phyloP scores from a whole-genome alignment of 2,797 vertebrate species.

The Pseudotriccus pelzelni region DNA sequence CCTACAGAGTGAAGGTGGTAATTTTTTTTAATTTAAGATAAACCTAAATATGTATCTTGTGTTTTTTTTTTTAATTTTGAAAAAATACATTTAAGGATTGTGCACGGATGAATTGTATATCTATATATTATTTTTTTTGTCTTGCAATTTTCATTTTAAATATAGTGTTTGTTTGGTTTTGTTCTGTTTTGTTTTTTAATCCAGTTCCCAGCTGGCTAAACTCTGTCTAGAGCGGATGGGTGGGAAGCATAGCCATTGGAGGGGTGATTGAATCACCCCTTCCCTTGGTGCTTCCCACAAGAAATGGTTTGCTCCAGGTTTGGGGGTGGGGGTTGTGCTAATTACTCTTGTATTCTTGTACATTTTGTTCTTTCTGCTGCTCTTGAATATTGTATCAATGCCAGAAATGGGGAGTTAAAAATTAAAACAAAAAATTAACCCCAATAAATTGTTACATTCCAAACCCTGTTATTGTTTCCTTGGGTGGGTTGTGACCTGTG shows the following conservation, averaged over 20 bases:
- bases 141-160: slow-evolving; percentile 76
- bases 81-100: slow-evolving; percentile 74
- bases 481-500: background rate
- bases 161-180: slow-evolving; percentile 71
- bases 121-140: slow-evolving; percentile 69
- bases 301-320: slow-evolving; percentile 67
- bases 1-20: slow-evolving; percentile 48
- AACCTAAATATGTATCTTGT: slow-evolving; percentile 79
- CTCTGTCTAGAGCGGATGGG: slow-evolving; percentile 66
- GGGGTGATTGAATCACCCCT: slow-evolving; percentile 29
- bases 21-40: slow-evolving; percentile 77
- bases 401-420: slow-evolving; percentile 78
- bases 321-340: slow-evolving; percentile 73
- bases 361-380: slow-evolving; percentile 81
- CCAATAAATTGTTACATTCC: slow-evolving; percentile 85
- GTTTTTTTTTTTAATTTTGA: slow-evolving; percentile 69
- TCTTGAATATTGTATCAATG: slow-evolving; percentile 82
- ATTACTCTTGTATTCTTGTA: slow-evolving; percentile 78
- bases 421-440: slow-evolving; percentile 48
- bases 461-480: background rate
- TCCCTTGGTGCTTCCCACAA: background rate
- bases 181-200: slow-evolving; percentile 56
- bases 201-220: slow-evolving; percentile 82
- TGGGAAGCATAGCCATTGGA: background rate
- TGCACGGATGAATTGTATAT: slow-evolving; percentile 80